Base-by-base conservation (phyloP, 2,113 vertebrate species). In the Heteronetta atricapilla region DNA sequence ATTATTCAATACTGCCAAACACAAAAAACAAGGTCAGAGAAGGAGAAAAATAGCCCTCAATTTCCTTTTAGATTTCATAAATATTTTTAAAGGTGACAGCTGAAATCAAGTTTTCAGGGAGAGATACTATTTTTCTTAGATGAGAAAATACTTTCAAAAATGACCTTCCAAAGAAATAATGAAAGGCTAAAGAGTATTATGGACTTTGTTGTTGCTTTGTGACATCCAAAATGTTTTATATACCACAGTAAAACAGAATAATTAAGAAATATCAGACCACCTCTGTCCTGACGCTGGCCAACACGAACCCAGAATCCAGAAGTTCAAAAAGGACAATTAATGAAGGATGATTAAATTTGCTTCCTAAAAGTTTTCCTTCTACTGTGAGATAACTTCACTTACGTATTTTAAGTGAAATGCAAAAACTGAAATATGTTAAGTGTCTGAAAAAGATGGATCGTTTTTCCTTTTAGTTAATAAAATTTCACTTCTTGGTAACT, bases 391-490 rank as follows among this genome's bases (percentile, higher is more conserved):
- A 88, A 88, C 13, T 81, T 78, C 53, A 68, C 60, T 70, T 60
- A 83, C 60, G 17, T 34, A 66, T 11, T 72, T 86, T 73, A 94
- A 92, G 88, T 64, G 3, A 95, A 93, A 94, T 29, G 40, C 42
- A 93, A 96, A 93, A 81, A 44, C 42, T 86, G 86, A 88, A 91
- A 89, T 72, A 86, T 38, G 59, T 88, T 74, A 81, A 33, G 33
- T 33, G 53, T 44, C 78, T 90, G 74, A 95, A 90, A 74, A 94
- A 94, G 92, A 92, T 48, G 70, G 77, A 95, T 95, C 0, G 3
- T 73, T 94, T 96, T 90, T 86, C 74, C 70, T 73, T 82, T 79
- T 73, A 85, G 73, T 85, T 94, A 94, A 82, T 92, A 96, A 76
- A 0, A 3, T 46, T 94, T 92, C 80, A 84, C 36, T 92, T 90